Evolutionary conservation across 2,113 vertebrate species (phyloP), one percentile per base, ranked within the genome.

Genomic region (Entomyzon cyanotis): DNA sequence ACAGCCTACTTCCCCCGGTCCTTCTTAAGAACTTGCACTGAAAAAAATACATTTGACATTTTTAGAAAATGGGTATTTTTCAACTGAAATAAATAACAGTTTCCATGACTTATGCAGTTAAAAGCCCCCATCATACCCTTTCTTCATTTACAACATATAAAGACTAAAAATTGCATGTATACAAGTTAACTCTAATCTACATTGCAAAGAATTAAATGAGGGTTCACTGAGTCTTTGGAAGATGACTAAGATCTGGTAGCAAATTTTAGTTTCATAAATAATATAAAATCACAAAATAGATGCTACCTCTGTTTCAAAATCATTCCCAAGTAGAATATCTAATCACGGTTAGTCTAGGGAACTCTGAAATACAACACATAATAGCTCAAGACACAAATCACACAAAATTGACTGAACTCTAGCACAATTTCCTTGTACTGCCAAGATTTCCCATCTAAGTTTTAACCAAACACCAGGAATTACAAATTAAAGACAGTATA

Each of bases 1-100:
- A 82, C 2, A 3, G 86, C 28, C 9, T 25, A 30, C 15, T 71
- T 3, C 5, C 14, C 5, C 1, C 20, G 49, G 1, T 1, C 11
- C 24, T 4, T 5, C 44, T 18, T 49, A 7, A 75, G 24, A 79
- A 15, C 10, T 9, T 49, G 33, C 21, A 74, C 27, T 42, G 27
- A 85, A 90, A 84, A 58, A 73, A 50, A 41, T 3, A 25, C 7
- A 47, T 27, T 52, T 39, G 37, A 52, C 22, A 16, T 17, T 7
- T 37, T 81, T 42, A 63, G 33, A 58, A 33, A 81, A 13, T 12
- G 11, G 8, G 7, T 77, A 35, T 44, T 50, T 86, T 39, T 53
- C 37, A 53, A 75, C 6, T 77, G 53, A 89, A 94, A 89, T 9
- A 89, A 94, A 89, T 9, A 73, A 30, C 5, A 30, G 78, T 37